phyloP scores from a whole-genome alignment of 2,797 vertebrate species.

The Cottoperca gobio region DNA sequence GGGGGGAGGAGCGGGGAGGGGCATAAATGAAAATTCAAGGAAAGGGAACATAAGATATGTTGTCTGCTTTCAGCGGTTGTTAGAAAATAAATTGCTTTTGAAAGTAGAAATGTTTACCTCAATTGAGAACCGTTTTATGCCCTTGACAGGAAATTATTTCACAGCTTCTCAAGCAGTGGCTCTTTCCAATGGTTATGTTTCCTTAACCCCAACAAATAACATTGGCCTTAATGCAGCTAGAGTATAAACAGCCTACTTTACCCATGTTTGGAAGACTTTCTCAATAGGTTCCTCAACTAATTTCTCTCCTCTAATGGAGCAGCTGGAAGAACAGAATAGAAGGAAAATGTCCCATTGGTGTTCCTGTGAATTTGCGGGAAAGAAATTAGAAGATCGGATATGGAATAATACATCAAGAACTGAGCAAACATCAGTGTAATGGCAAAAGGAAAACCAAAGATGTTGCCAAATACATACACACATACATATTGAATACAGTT shows the following conservation, averaged over 20 bases:
- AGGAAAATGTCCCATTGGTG: constrained; percentile 47
- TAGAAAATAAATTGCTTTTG: constrained; percentile 85
- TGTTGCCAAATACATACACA: not conserved
- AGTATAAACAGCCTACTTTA: constrained; percentile 75
- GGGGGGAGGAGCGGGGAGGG: not conserved
- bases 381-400: constrained; percentile 69
- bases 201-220: constrained; percentile 83
- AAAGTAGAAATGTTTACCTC: constrained; percentile 85
- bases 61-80: constrained; percentile 83
- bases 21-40: constrained; percentile 79
- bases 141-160: constrained; percentile 83
- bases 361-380: constrained; percentile 58
- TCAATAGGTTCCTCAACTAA: constrained; percentile 71
- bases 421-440: constrained; percentile 26
- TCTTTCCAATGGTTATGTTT: constrained; percentile 82
- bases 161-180: constrained; percentile 77
- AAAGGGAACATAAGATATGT: constrained; percentile 83
- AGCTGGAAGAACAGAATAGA: constrained; percentile 57
- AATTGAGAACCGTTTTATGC: constrained; percentile 82
- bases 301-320: constrained; percentile 67
- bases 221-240: constrained; percentile 75
- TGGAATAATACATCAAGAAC: constrained; percentile 51
- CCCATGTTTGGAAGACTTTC: constrained; percentile 70
- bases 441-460: constrained; percentile 39
- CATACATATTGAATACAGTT: not conserved